Conservation (phyloP, 2,888 invertebrate species). For the Onthophagus sagittarius region DNA sequence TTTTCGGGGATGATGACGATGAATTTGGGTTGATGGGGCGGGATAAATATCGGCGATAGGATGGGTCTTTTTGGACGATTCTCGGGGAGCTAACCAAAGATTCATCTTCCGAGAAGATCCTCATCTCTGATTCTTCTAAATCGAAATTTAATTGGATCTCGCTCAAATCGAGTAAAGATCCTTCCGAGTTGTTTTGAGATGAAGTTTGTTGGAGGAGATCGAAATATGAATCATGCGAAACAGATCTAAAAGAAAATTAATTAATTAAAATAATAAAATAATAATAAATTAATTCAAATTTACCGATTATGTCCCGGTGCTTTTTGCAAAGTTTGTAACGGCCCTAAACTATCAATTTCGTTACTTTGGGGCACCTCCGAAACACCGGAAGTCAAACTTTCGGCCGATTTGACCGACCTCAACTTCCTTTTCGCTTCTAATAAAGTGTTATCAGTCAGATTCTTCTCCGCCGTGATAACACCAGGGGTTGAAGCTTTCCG, state of each 20-base stretch:
- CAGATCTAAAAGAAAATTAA: slow-evolving; percentile 55
- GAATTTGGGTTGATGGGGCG: slow-evolving; percentile 58
- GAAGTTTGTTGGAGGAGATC: slow-evolving; percentile 67
- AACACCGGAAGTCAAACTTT: slow-evolving; percentile 56
- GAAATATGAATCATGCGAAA: slow-evolving; percentile 92
- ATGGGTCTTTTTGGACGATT: slow-evolving; percentile 46
- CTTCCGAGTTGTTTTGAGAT: slow-evolving; percentile 48
- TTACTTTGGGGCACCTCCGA: slow-evolving; percentile 42
- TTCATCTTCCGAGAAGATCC: slow-evolving; percentile 87
- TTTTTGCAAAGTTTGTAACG: slow-evolving; percentile 47
- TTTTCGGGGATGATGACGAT: slow-evolving; percentile 60
- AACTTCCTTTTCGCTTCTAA: slow-evolving; percentile 51
- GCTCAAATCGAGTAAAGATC: slow-evolving; percentile 65
- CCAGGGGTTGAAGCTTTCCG: slow-evolving; percentile 54
- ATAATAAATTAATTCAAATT: neutral
- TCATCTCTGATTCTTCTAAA: slow-evolving; percentile 78
- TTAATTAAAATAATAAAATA: neutral
- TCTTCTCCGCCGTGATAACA: slow-evolving; percentile 44
- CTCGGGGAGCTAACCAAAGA: slow-evolving; percentile 59
- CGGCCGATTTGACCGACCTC: slow-evolving; percentile 68
- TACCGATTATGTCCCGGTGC: slow-evolving; percentile 54
- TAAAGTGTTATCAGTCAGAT: slow-evolving; percentile 46
- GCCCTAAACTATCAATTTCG: slow-evolving; percentile 47
- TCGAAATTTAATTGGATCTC: slow-evolving; percentile 80
- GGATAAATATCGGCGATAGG: slow-evolving; percentile 46